Evolutionary conservation across 1,140 invertebrate genomes (phyloP).

Genomic region (Rhynchophorus ferrugineus): DNA sequence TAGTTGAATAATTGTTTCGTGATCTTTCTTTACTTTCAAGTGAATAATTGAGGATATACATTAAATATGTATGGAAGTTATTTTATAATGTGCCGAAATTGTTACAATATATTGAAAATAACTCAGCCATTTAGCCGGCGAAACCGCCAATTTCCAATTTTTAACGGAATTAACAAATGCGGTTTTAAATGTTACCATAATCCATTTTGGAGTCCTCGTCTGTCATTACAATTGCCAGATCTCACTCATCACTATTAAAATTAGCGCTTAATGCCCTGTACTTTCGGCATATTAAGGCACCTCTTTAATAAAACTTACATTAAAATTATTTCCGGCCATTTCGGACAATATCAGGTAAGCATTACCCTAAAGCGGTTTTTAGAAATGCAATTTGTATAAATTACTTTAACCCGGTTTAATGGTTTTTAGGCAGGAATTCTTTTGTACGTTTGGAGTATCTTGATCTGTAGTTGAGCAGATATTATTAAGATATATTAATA

Average conservation of each 20-base stretch:
- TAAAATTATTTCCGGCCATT: slow-evolving; percentile 16
- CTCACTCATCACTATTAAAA: slow-evolving; percentile 10
- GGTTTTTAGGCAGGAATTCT: not conserved
- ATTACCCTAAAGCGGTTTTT: slow-evolving; percentile 4
- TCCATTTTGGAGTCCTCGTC: not conserved
- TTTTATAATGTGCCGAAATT: too few species aligned
- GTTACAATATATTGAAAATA: too few species aligned
- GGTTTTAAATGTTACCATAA: not conserved
- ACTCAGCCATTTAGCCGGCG: too few species aligned
- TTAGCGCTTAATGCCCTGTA: slow-evolving; percentile 2
- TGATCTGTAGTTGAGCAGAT: too few species aligned
- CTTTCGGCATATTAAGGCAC: slow-evolving; percentile 13
- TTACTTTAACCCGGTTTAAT: slow-evolving; percentile 7
- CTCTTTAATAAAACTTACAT: slow-evolving; percentile 19
- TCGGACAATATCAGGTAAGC: not conserved
- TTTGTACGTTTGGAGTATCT: not conserved
- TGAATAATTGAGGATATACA: too few species aligned
- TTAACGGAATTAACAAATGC: not conserved
- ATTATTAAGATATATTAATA: too few species aligned
- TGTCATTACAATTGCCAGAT: not conserved
- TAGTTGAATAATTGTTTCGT: too few species aligned
- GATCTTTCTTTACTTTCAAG: too few species aligned
- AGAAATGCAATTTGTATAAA: slow-evolving; percentile 15
- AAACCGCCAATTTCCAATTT: not conserved
- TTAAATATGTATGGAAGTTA: too few species aligned